Evolutionary conservation across 2,888 invertebrate genomes (phyloP), one percentile per base, ranked within the genome.

Genomic region (Rambutsinella grinnellia): DNA sequence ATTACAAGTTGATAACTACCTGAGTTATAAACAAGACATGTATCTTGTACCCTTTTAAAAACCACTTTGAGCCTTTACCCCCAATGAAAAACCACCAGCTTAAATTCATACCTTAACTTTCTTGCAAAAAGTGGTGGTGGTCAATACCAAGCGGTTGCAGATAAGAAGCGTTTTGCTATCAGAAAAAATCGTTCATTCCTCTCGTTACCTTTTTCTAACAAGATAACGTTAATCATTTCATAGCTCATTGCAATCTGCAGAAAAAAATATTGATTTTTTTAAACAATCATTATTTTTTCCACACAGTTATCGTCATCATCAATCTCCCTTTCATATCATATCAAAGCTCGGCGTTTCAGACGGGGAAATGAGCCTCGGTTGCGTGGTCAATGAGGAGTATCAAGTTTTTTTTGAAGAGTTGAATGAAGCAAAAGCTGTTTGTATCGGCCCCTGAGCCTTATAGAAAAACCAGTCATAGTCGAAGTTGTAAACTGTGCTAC

Each of bases 401-500:
- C n/a, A n/a, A n/a, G n/a, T n/a, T n/a, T n/a, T n/a, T n/a, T n/a
- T n/a, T n/a, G n/a, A n/a, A n/a, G n/a, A n/a, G n/a, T n/a, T n/a
- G n/a, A n/a, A n/a, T n/a, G n/a, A n/a, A n/a, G n/a, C n/a, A n/a
- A n/a, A n/a, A n/a, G n/a, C n/a, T n/a, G n/a, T n/a, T n/a, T n/a
- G n/a, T n/a, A n/a, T n/a, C n/a, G n/a, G n/a, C n/a, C n/a, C n/a
- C n/a, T n/a, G n/a, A n/a, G n/a, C n/a, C n/a, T n/a, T n/a, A 36
- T 53, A 49, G 27, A 63, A 66, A 65, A 66, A 66, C 66, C 66
- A 44, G 66, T 66, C 66, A n/a, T n/a, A n/a, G n/a, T n/a, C n/a
- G n/a, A n/a, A n/a, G n/a, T n/a, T n/a, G n/a, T 56, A 74, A 36
- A 36, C 66, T 74, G 67, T 60, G 74, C 67, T 74, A 74, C 74